Evolutionary conservation across 2,797 vertebrate genomes (phyloP), one percentile per base, ranked within the genome.

Genomic region (Oreochromis mossambicus): DNA sequence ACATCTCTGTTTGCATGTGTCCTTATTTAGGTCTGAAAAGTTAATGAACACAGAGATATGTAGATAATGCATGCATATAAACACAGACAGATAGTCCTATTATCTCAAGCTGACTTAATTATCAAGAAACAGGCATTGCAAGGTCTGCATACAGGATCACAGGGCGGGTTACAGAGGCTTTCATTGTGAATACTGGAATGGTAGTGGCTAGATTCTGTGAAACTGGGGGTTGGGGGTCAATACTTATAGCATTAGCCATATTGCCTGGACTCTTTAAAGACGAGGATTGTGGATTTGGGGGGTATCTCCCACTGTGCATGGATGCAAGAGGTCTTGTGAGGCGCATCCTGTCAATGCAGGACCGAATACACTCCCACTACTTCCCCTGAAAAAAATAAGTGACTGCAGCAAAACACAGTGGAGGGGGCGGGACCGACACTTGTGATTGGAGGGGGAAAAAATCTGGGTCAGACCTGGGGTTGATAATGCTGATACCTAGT

Each of bases 391-490:
- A 48, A 80, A 85, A 88, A 87, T 79, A 68, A 84, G 38, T 80
- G 80, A 83, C 54, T 88, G 89, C 50, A 85, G 43, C 36, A 82
- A 79, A 91, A 90, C 85, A 83, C 26, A 56, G 79, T 32, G 21
- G 77, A 70, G 70, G 84, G 61, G 94, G 91, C 34, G 79, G 80
- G 15, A 46, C 78, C 13, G 0, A 86, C 91, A 94, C 86, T 86
- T 54, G 84, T 92, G 89, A 89, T 92, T 92, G 90, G 87, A 88
- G 75, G 66, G 38, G 48, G 51, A 11, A 61, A 68, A 88, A 93
- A 96, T 95, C 93, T 95, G 96, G 96, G 96, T 96, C 96, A 96
- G 92, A 94, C 87, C 86, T 91, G 82, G 85, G 85, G 84, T 94
- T 94, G 89, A 95, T 84, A 95, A 94, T 82, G 87, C 92, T 90